Evolutionary conservation across 2,797 vertebrate genomes (phyloP).

Genomic region (Benthosema pterotum): DNA sequence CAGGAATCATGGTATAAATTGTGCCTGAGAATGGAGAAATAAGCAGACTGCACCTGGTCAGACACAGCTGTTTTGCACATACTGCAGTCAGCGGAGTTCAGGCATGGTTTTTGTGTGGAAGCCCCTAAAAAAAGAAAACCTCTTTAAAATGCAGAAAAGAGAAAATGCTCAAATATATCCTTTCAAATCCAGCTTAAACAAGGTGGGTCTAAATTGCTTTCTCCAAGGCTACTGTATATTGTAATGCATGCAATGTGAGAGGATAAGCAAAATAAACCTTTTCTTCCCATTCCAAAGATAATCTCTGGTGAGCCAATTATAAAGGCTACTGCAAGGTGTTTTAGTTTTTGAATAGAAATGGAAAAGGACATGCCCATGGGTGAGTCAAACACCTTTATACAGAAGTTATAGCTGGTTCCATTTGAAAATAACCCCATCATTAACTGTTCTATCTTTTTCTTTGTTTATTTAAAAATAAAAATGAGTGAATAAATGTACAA

Average conservation of each 20-base stretch:
- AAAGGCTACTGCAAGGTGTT: not conserved
- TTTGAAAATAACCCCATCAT: not conserved
- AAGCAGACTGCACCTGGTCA: conserved; percentile 83
- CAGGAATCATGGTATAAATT: conserved; percentile 87
- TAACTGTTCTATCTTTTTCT: not conserved
- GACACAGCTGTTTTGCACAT: conserved; percentile 80
- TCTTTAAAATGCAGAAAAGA: conserved; percentile 32
- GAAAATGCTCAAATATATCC: conserved; percentile 18
- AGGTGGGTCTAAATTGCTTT: conserved; percentile 26
- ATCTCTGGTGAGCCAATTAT: not conserved
- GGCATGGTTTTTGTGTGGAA: conserved; percentile 34
- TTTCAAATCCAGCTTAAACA: conserved; percentile 22
- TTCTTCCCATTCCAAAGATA: not conserved
- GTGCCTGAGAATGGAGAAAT: conserved; percentile 80
- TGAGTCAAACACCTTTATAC: not conserved
- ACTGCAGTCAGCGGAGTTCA: conserved; percentile 56
- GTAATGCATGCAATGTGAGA: not conserved
- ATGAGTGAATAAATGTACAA: no score
- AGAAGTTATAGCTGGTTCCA: not conserved
- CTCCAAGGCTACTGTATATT: not conserved
- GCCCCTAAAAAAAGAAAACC: conserved; percentile 27
- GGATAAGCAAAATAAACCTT: conserved; percentile 1
- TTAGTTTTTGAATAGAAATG: not conserved
- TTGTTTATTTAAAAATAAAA: no score
- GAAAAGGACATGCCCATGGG: not conserved